phyloP scores from a whole-genome alignment of 2,113 vertebrate genomes.

The Odocoileus virginianus region DNA sequence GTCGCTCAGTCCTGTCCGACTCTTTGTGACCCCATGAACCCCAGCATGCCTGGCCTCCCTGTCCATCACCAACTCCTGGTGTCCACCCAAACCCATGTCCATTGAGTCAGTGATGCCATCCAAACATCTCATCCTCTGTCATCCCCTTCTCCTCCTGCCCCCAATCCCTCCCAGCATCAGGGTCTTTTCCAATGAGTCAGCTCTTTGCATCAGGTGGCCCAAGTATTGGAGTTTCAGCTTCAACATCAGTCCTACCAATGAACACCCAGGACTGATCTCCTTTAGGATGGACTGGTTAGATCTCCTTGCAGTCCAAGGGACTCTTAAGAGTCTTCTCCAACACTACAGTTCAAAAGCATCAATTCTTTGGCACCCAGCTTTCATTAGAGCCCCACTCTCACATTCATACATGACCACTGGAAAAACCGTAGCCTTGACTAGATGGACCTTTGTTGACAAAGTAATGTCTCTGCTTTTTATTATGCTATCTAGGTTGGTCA shows the following conservation, averaged over 20 bases:
- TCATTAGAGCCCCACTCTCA: background rate
- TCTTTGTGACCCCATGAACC: background rate
- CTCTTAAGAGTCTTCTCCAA: background rate
- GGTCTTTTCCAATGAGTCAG: background rate
- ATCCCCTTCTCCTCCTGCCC: background rate
- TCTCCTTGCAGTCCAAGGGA: background rate
- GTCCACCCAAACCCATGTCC: background rate
- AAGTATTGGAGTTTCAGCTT: background rate
- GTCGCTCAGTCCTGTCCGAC: background rate
- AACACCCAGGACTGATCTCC: background rate
- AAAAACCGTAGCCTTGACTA: background rate
- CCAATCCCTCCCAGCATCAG: background rate
- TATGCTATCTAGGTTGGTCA: too few relatives aligned
- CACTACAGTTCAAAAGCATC: background rate
- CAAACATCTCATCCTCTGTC: background rate
- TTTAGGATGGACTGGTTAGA: background rate
- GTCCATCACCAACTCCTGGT: background rate
- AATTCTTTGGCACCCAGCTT: background rate
- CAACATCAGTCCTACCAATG: background rate
- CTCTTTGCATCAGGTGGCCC: background rate
- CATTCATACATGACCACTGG: background rate
- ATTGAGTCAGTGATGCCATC: background rate
- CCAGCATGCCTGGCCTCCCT: background rate
- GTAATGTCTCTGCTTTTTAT: too few relatives aligned
- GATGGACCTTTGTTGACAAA: too few relatives aligned